Evolutionary conservation across 1,140 invertebrate species (phyloP).

Genomic region (Drosophila mojavensis): DNA sequence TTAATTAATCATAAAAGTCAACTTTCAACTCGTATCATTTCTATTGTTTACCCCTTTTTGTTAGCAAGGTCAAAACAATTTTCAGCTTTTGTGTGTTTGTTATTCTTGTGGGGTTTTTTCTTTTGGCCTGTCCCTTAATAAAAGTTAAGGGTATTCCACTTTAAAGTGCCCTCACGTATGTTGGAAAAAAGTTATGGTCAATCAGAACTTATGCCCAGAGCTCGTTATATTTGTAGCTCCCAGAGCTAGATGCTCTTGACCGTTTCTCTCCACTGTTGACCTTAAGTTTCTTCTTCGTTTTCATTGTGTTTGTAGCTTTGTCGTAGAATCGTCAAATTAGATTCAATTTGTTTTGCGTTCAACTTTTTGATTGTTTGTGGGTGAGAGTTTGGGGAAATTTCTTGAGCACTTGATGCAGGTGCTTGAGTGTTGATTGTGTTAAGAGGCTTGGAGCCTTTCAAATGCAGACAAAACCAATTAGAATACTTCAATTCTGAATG

Average conservation of each 20-base stretch:
- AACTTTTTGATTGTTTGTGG: conserved; percentile 39
- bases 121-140: conserved; percentile 13
- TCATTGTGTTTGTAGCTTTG: not conserved
- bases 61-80: conserved; percentile 5
- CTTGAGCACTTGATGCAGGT: conserved; percentile 1
- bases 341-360: conserved; percentile 46
- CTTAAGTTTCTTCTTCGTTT: conserved; percentile 3
- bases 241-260: not conserved
- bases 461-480: too few relatives aligned
- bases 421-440: not conserved
- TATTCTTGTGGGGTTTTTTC: not conserved
- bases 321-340: conserved; percentile 32
- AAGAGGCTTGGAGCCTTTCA: too few relatives aligned
- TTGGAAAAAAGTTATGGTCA: conserved; percentile 29
- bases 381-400: not conserved
- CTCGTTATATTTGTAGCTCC: conserved; percentile 19
- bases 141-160: conserved; percentile 24
- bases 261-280: conserved; percentile 19
- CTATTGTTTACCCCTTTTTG: not conserved
- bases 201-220: conserved; percentile 13
- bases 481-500: too few relatives aligned
- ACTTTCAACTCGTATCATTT: not conserved
- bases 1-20: not conserved
- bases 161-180: conserved; percentile 28
- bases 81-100: not conserved